Evolutionary conservation across 2,113 vertebrate species (phyloP).

Genomic region (Saccopteryx bilineata): DNA sequence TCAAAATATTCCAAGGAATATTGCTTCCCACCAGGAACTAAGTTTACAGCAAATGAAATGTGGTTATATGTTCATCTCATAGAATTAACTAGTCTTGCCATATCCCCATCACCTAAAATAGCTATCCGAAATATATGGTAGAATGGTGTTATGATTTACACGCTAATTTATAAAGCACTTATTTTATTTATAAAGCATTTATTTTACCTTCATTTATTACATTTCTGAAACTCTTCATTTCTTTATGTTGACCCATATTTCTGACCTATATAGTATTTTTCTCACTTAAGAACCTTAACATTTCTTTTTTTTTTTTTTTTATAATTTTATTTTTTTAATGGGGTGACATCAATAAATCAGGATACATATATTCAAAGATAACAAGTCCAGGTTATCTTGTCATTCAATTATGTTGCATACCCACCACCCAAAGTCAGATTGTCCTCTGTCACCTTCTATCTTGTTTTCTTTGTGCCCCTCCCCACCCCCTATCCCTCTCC

Average conservation of each 20-base stretch:
- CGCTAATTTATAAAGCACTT: background rate
- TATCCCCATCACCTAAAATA: background rate
- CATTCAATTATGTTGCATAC: too few relatives aligned
- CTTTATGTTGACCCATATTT: background rate
- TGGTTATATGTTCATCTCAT: background rate
- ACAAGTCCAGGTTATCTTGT: too few relatives aligned
- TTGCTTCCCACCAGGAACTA: background rate
- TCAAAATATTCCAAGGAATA: background rate
- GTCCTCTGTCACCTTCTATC: too few relatives aligned
- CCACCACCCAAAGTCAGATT: too few relatives aligned
- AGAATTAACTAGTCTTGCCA: constrained; percentile 9
- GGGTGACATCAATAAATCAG: too few relatives aligned
- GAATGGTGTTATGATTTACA: background rate
- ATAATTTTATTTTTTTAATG: too few relatives aligned
- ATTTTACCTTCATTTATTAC: background rate
- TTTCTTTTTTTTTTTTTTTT: too few relatives aligned
- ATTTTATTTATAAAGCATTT: background rate
- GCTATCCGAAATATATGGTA: background rate
- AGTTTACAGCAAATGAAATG: constrained; percentile 4
- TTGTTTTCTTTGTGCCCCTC: too few relatives aligned
- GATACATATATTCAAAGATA: too few relatives aligned
- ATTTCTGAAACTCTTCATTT: background rate
- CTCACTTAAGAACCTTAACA: background rate
- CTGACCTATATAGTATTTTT: constrained; percentile 2
- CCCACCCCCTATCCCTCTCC: too few relatives aligned